A percentile compares a stretch with the other conserved stretches of the same genome.
phyloP scores from a whole-genome alignment of 2,113 vertebrate species.

The Cathartes aura region DNA sequence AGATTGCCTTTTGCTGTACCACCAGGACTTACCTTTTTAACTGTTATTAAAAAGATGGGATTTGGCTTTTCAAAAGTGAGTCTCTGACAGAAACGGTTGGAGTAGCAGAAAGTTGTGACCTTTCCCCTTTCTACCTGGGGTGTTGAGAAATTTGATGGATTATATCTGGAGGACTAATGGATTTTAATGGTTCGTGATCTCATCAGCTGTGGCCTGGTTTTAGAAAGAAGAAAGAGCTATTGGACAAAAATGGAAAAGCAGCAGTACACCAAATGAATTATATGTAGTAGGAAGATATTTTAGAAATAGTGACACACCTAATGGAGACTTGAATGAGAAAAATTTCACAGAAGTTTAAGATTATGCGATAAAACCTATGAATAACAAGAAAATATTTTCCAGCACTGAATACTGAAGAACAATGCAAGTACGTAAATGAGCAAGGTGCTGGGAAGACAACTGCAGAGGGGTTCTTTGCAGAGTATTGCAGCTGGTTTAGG shows the following conservation, averaged over 20 bases:
- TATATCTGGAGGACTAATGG: background rate
- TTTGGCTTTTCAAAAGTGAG: background rate
- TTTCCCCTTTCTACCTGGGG: background rate
- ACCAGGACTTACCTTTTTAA: background rate
- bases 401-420: background rate
- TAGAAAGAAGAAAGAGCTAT: background rate
- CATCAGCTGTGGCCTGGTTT: background rate
- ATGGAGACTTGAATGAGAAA: background rate
- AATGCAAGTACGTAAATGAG: background rate
- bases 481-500: background rate
- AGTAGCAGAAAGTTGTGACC: background rate
- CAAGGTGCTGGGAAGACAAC: background rate
- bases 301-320: conserved; percentile 10
- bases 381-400: background rate
- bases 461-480: background rate
- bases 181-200: conserved; percentile 18
- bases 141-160: background rate
- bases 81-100: background rate
- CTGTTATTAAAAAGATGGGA: background rate
- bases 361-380: background rate
- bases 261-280: background rate
- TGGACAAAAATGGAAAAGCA: conserved; percentile 35
- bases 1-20: background rate
- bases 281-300: background rate
- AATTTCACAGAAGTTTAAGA: background rate